Evolutionary conservation across 2,797 vertebrate species (phyloP).

Genomic region (Molossus alvarezi): DNA sequence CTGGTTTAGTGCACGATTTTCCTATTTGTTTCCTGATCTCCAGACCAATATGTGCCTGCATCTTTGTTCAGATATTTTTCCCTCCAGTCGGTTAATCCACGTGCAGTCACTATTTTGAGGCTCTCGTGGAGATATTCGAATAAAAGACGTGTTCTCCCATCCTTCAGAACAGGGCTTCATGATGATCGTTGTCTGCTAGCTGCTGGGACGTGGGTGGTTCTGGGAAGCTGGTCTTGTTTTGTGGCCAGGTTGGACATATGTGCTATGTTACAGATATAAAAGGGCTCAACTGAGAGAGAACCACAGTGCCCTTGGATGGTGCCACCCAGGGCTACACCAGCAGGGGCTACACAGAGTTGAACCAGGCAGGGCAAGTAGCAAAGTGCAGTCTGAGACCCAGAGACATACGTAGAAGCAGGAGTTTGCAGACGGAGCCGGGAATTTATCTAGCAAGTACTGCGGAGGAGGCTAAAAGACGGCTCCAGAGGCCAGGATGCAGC

Average conservation of each 20-base stretch:
- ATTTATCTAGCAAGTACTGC: not conserved
- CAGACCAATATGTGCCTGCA: not conserved
- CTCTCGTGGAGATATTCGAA: not conserved
- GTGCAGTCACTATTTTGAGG: not conserved
- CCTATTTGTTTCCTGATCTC: not conserved
- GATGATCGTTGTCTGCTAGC: not conserved
- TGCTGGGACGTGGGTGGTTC: not conserved
- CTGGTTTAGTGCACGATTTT: not conserved
- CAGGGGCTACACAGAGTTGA: not conserved
- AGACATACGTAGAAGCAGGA: not conserved
- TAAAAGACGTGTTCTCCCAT: not conserved
- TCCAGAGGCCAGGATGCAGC: not conserved
- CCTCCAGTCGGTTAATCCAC: not conserved
- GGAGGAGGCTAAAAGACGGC: not conserved
- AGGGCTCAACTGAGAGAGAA: not conserved
- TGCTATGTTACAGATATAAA: not conserved
- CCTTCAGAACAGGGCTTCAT: not conserved
- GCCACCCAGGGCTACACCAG: not conserved
- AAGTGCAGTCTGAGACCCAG: not conserved
- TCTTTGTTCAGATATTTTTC: not conserved
- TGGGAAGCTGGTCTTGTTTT: not conserved
- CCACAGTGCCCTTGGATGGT: not conserved
- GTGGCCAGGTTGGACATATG: not conserved
- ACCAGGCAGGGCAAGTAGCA: fast-evolving
- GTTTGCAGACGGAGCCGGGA: not conserved